A percentile compares a stretch with the other conserved stretches of the same genome.
phyloP scores from a whole-genome alignment of 2,888 invertebrate species.

The Alcis repandata region DNA sequence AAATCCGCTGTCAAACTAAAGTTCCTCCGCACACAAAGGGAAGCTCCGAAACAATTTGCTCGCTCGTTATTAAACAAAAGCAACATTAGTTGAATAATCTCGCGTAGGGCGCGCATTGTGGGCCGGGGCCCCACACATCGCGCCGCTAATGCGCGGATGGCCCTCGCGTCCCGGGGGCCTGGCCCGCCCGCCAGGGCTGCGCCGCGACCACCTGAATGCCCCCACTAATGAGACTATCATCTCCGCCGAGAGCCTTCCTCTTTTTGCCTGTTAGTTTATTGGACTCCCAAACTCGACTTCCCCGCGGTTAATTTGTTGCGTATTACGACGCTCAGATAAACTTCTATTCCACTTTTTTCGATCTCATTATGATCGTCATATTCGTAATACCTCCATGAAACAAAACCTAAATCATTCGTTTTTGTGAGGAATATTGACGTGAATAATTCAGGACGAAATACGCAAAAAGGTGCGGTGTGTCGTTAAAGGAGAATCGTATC shows the following conservation, averaged over 20 bases:
- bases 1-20: conserved; percentile 42
- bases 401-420: conserved; percentile 30
- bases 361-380: conserved; percentile 15
- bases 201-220: conserved; percentile 34
- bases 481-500: conserved; percentile 42
- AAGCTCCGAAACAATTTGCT: conserved; percentile 57
- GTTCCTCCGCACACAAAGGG: conserved; percentile 46
- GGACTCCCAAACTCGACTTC: conserved; percentile 32
- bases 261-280: conserved; percentile 44
- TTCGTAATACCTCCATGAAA: conserved; percentile 17
- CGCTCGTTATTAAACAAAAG: conserved; percentile 63
- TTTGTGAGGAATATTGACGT: conserved; percentile 35
- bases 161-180: conserved; percentile 7
- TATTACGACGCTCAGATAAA: conserved; percentile 19
- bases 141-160: conserved; percentile 28
- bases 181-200: conserved; percentile 16
- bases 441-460: conserved; percentile 41
- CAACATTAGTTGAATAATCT: conserved; percentile 62
- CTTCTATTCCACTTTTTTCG: conserved; percentile 6
- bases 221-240: conserved; percentile 43
- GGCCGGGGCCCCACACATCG: conserved; percentile 19
- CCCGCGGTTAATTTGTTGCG: conserved; percentile 28
- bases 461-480: conserved; percentile 37
- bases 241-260: conserved; percentile 26
- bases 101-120: conserved; percentile 31